Conservation (phyloP, 1,140 invertebrate genomes). For the Diplogasteroides magnus region DNA sequence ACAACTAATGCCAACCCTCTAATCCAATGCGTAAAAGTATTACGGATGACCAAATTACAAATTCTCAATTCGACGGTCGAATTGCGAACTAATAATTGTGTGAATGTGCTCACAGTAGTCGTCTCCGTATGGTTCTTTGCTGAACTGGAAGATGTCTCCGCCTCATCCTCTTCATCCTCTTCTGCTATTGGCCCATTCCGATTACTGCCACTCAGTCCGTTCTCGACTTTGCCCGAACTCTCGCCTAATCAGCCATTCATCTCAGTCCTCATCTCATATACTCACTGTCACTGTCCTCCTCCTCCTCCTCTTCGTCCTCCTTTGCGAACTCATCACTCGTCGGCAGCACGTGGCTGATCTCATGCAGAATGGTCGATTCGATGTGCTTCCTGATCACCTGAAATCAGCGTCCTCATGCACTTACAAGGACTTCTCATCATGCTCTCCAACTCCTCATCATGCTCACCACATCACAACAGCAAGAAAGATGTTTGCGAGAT, state of each 20-base stretch:
- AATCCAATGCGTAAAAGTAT: too few species aligned
- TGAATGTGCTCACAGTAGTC: too few species aligned
- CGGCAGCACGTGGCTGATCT: conserved; percentile 54
- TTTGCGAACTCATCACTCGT: conserved; percentile 55
- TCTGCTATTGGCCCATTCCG: conserved; percentile 19
- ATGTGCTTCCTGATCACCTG: conserved; percentile 55
- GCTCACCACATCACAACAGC: conserved; percentile 9
- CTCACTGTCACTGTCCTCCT: conserved; percentile 5
- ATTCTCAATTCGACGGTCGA: too few species aligned
- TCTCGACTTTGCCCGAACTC: conserved; percentile 22
- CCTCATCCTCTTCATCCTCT: conserved; percentile 28
- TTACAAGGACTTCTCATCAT: conserved; percentile 9
- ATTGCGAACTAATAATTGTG: too few species aligned
- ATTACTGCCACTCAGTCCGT: conserved; percentile 16
- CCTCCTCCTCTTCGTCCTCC: conserved; percentile 48
- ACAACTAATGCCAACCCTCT: too few species aligned
- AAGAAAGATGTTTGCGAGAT: conserved; percentile 24
- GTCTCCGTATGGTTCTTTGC: conserved; percentile 22
- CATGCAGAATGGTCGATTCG: conserved; percentile 55
- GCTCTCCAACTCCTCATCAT: conserved; percentile 16
- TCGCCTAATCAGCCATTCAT: too few species aligned
- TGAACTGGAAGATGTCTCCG: too few species aligned
- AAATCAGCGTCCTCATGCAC: conserved; percentile 17
- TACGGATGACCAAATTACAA: too few species aligned
- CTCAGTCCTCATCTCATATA: too few species aligned